Base-by-base conservation (phyloP, 2,113 vertebrate species). In the Edolisoma coerulescens region DNA sequence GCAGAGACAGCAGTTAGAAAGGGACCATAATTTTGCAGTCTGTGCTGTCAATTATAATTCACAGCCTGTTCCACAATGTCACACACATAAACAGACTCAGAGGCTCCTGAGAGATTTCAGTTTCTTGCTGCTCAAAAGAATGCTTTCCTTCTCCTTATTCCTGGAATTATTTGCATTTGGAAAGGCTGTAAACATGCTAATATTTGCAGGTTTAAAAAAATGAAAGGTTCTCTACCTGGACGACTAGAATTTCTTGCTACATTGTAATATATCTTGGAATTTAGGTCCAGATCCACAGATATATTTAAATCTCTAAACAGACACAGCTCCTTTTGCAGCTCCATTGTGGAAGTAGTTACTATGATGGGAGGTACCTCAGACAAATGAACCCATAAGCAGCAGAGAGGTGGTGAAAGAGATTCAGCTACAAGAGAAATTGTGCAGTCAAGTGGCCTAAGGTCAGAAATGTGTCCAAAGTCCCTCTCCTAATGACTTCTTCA, bases 11-110 rank as follows among this genome's bases (percentile, higher is more conserved):
- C 68, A 90, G 60, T 81, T 78, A 96, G 89, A 89, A 95, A 92
- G 56, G 68, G 73, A 86, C 86, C 76, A 52, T 93, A 92, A 95
- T 95, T 96, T 95, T 89, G 86, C 23, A 77, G 76, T 96, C 96
- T 95, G 41, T 69, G 56, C 93, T 90, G 71, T 93, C 88, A 93
- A 16, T 96, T 97, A 80, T 90, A 92, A 80, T 86, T 92, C 68
- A 67, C 67, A 93, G 27, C 39, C 32, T 90, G 63, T 94, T 93
- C 80, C 79, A 86, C 67, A 87, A 49, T 2, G 9, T 96, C 90
- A 84, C 65, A 78, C 84, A 63, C 81, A 64, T 64, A 56, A 91
- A 84, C 47, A 67, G 59, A 33, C 19, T 61, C 23, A 18, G 50
- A 83, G 50, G 16, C 44, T 92, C 73, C 86, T 54, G 52, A 74